These are phyloP conservation scores for Laterallus jamaicensis DNA, from an alignment of 2,113 vertebrate species.

Conservation along the genomic window DNA sequence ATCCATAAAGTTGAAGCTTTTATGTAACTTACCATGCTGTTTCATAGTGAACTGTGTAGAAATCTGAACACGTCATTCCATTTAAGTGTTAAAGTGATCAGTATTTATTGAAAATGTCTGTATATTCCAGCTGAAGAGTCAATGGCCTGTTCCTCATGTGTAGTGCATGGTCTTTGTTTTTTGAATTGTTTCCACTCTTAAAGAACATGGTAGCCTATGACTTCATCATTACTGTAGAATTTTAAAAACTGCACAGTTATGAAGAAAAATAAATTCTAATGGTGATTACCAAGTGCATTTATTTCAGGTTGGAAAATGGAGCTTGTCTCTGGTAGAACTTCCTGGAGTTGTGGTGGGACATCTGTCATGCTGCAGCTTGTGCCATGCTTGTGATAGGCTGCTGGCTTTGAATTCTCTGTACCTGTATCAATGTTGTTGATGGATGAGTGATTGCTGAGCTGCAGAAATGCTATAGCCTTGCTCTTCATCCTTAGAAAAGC, in stretches of 20 bases:
- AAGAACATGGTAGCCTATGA: background rate
- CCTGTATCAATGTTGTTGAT: background rate
- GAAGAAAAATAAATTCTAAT: slow-evolving; percentile 64
- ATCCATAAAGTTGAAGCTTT: slow-evolving; percentile 44
- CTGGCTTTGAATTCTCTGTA: background rate
- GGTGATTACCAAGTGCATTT: background rate
- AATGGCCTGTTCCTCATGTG: slow-evolving; percentile 14
- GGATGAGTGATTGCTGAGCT: background rate
- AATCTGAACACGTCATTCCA: slow-evolving; percentile 51
- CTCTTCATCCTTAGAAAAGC: background rate
- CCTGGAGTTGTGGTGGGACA: background rate
- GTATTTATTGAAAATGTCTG: slow-evolving; percentile 44
- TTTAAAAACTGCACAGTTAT: slow-evolving; percentile 52
- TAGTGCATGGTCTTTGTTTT: slow-evolving; percentile 58
- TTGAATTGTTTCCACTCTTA: slow-evolving; percentile 29
- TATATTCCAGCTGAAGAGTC: slow-evolving; percentile 43
- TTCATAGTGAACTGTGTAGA: slow-evolving; percentile 7
- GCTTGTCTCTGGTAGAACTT: background rate
- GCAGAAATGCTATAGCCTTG: background rate
- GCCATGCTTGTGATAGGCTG: background rate
- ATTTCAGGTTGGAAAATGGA: background rate
- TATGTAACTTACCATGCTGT: slow-evolving; percentile 51
- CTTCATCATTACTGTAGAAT: slow-evolving; percentile 45
- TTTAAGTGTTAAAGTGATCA: slow-evolving; percentile 47
- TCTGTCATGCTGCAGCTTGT: fast-evolving